A percentile compares a stretch with the other conserved stretches of the same genome.
These are phyloP conservation scores for Drosophila neotestacea DNA, from an alignment of 2,888 invertebrate genomes.

Conservation along the genomic window DNA sequence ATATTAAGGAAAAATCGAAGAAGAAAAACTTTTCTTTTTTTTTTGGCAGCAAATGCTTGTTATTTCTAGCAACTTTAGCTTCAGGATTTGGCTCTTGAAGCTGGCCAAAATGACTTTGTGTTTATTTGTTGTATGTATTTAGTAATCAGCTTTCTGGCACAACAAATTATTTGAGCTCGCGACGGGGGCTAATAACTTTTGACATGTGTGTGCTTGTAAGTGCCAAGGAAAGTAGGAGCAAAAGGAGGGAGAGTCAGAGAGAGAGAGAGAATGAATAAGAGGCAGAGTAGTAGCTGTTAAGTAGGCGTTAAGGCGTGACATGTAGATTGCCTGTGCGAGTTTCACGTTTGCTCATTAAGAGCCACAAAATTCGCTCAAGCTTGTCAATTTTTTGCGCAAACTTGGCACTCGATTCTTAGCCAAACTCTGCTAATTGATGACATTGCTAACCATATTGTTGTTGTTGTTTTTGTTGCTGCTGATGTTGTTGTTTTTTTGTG, in stretches of 20 bases:
- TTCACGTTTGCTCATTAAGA: constrained; percentile 74
- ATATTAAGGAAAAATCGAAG: background rate
- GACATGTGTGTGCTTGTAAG: constrained; percentile 73
- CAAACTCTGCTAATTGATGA: constrained; percentile 74
- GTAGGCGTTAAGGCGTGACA: constrained; percentile 31
- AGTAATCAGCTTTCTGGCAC: constrained; percentile 77
- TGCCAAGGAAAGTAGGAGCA: constrained; percentile 24
- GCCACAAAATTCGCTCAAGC: constrained; percentile 39
- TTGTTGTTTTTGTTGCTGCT: constrained; percentile 18
- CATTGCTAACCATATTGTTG: constrained; percentile 39
- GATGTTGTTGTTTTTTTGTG: constrained; percentile 24
- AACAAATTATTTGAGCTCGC: constrained; percentile 71
- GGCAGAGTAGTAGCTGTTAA: background rate
- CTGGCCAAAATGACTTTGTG: constrained; percentile 75
- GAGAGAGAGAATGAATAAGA: background rate
- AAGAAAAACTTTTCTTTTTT: constrained; percentile 1
- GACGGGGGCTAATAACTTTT: constrained; percentile 75
- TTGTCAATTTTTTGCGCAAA: constrained; percentile 77
- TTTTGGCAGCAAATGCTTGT: constrained; percentile 68
- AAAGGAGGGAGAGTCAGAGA: background rate
- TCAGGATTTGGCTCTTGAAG: constrained; percentile 37
- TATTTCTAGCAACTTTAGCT: constrained; percentile 51
- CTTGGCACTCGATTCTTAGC: constrained; percentile 59
- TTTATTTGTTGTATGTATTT: constrained; percentile 74
- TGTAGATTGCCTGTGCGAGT: constrained; percentile 35